These are phyloP conservation scores for Sialis fuliginosa DNA, from an alignment of 2,888 invertebrate genomes.

Conservation along the genomic window DNA sequence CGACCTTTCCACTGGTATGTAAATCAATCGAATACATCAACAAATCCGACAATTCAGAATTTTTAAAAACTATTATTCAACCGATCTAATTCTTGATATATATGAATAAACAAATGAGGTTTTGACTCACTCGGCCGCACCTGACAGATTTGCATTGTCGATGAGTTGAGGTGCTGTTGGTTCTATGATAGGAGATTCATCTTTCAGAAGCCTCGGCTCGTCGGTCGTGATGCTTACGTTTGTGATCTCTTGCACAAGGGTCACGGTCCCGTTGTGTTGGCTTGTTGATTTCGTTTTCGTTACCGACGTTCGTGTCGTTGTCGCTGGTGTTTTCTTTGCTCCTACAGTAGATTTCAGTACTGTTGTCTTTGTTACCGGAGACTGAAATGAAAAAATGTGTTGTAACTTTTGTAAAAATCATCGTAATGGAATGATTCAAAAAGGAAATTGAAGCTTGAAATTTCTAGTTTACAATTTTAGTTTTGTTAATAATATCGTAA, in stretches of 20 bases:
- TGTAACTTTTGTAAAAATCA: slow-evolving; percentile 9
- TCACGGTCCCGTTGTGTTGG: slow-evolving; percentile 11
- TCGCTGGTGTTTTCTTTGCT: slow-evolving; percentile 9
- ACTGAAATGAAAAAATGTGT: slow-evolving; percentile 1
- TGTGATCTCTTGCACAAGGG: slow-evolving; percentile 12
- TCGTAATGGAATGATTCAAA: no score
- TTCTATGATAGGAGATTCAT: slow-evolving; percentile 21
- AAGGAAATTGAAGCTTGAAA: no score
- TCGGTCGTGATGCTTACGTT: slow-evolving; percentile 7
- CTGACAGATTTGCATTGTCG: background rate
- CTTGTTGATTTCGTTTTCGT: slow-evolving; percentile 14
- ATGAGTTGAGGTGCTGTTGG: slow-evolving; percentile 1
- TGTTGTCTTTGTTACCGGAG: slow-evolving; percentile 16
- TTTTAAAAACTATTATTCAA: no score
- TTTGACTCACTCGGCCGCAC: no score
- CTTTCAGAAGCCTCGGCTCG: slow-evolving; percentile 19
- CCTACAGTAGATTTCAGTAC: slow-evolving; percentile 15
- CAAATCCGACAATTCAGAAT: no score
- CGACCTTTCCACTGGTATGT: no score
- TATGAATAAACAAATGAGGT: no score
- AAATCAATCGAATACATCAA: no score
- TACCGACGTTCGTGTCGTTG: slow-evolving; percentile 9
- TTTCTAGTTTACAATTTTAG: no score
- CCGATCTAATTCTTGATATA: no score
- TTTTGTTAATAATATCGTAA: no score